Conservation (phyloP, 2,797 vertebrate genomes). For the Urocyon cinereoargenteus region DNA sequence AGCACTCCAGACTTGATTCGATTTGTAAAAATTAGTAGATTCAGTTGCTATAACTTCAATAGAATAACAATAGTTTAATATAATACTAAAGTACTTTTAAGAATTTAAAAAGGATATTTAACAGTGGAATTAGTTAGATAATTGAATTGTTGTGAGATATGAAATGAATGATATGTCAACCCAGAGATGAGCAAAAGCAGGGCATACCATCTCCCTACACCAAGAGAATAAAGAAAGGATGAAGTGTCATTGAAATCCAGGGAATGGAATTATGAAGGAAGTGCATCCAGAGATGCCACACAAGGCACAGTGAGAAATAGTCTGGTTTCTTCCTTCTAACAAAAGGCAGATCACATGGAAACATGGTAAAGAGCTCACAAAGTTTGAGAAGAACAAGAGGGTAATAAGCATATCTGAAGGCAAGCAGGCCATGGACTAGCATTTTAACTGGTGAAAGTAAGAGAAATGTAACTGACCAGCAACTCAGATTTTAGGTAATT, state of each 20-base stretch:
- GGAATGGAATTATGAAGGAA: not conserved
- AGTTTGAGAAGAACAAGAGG: not conserved
- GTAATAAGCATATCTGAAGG: not conserved
- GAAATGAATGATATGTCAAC: not conserved
- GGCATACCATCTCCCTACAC: not conserved
- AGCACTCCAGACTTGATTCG: not conserved
- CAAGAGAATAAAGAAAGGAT: not conserved
- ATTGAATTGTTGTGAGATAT: not conserved
- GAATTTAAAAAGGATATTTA: not conserved
- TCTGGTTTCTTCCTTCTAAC: not conserved
- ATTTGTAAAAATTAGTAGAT: conserved; percentile 1
- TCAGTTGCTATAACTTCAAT: not conserved
- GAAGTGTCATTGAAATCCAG: not conserved
- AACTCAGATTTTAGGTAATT: conserved; percentile 21
- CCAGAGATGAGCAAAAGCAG: not conserved
- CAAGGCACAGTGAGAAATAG: not conserved
- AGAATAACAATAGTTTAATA: not conserved
- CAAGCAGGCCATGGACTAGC: not conserved
- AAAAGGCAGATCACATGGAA: not conserved
- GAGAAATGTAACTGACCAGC: not conserved
- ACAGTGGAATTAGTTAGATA: not conserved
- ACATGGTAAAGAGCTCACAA: not conserved
- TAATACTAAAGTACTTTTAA: not conserved
- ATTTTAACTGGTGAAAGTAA: not conserved
- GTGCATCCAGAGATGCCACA: not conserved